Base-by-base conservation (phyloP, 2,888 invertebrate species). In the Stegana nigrithorax region DNA sequence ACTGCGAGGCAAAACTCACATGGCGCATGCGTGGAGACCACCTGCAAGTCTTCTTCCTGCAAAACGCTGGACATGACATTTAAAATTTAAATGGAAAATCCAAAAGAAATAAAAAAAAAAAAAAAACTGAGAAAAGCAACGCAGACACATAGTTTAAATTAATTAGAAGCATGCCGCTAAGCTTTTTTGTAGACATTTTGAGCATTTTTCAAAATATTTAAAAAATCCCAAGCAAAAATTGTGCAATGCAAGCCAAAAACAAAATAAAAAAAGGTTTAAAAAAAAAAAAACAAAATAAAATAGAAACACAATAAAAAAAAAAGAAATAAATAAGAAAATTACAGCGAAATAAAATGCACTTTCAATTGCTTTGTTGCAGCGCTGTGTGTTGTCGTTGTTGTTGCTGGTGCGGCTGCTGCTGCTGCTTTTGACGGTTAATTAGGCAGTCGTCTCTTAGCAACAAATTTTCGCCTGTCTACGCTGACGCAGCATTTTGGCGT, bases 401-500 rank as follows among this genome's bases (percentile, higher is more conserved):
- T n/a, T n/a, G n/a, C n/a, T n/a, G 12, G 23, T 23, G 23, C 21
- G 25, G 25, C 47, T 47, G 47, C 23, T 47, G 21, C 25, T 19
- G 10, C 21, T 47, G 23, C 47, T 47, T 47, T 47, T 47, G 47
- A 47, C 47, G 47, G 47, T 47, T 47, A 47, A 47, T 47, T 47
- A 47, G 47, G 25, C 47, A 23, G 10, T n/a, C n/a, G n/a, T n/a
- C n/a, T 50, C n/a, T 50, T 25, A 27, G 26, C 51, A 51, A 51
- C n/a, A 12, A 51, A 26, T 51, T 51, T 51, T 0, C 25, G 25
- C 27, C 51, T 27, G n/a, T n/a, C 50, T 4, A 6, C n/a, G 25
- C n/a, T 26, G 25, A n/a, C 23, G 45, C 42, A 21, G 23, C 23
- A 12, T 12, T 23, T 8, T 45, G n/a, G n/a, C n/a, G n/a, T n/a